phyloP scores from a whole-genome alignment of 30 jellyfish, hydroid and myxozoan genomes.

The Sanderia malayensis region DNA sequence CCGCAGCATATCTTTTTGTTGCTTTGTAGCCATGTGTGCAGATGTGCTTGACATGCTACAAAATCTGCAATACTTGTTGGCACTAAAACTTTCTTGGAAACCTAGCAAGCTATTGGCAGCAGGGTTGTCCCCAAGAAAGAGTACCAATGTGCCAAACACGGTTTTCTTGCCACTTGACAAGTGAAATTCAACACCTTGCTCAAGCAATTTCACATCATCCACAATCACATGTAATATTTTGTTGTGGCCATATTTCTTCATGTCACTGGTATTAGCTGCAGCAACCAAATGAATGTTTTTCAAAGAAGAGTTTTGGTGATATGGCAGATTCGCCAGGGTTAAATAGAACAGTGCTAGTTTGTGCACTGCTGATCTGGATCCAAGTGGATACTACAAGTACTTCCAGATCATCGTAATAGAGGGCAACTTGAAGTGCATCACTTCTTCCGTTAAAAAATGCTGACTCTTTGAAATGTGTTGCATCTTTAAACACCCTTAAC shows the following conservation, averaged over 20 bases:
- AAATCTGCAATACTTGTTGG: conserved; percentile 1
- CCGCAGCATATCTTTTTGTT: not conserved
- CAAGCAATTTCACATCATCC: not conserved
- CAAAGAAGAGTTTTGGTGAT: not conserved
- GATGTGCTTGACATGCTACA: not conserved
- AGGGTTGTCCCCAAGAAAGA: not conserved
- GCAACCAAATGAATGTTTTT: no score
- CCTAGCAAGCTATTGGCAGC: conserved; percentile 1
- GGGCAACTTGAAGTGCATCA: not conserved
- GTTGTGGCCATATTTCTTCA: not conserved
- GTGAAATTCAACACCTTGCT: not conserved
- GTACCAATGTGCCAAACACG: not conserved
- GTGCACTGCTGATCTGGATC: conserved; percentile 3
- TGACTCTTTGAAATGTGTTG: not conserved
- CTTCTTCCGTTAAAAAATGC: not conserved
- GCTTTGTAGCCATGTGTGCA: not conserved
- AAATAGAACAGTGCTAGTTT: not conserved
- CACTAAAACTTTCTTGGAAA: not conserved
- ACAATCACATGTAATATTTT: not conserved
- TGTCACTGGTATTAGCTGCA: not conserved
- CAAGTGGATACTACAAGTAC: not conserved
- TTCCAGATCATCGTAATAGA: not conserved
- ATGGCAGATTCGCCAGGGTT: conserved; percentile 1
- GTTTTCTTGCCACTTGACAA: not conserved
- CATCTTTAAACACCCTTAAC: not conserved